Conservation (phyloP, 2,888 invertebrate genomes). For the Drosophila gaucha region DNA sequence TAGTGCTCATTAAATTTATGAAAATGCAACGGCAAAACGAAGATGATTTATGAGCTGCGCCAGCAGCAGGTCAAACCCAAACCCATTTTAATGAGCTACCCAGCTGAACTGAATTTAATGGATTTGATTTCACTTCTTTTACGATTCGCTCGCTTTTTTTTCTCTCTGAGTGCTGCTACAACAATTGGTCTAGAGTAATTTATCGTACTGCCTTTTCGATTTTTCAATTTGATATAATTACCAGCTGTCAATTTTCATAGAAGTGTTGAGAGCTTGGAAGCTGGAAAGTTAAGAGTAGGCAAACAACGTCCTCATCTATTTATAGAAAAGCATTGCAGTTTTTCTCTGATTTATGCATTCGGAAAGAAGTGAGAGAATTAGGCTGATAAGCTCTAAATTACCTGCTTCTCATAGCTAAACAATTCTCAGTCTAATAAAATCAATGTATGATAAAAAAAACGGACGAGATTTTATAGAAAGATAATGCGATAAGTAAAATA, state of each 20-base stretch:
- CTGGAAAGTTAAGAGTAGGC: background rate
- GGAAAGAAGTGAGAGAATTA: background rate
- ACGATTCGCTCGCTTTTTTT: background rate
- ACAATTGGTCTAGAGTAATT: conserved; percentile 3
- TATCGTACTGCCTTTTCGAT: background rate
- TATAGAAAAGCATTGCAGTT: background rate
- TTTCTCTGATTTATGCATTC: background rate
- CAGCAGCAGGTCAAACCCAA: conserved; percentile 6
- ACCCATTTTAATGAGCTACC: conserved; percentile 58
- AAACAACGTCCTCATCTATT: background rate
- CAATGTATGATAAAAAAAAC: too few species aligned
- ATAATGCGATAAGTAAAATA: too few species aligned
- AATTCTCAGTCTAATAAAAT: too few species aligned
- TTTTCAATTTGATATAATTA: background rate
- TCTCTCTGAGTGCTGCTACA: background rate
- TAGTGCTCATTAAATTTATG: conserved; percentile 71
- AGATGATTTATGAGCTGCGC: conserved; percentile 61
- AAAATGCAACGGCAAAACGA: conserved; percentile 52
- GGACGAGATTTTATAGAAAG: too few species aligned
- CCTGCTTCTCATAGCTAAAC: too few species aligned
- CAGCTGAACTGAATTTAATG: conserved; percentile 58
- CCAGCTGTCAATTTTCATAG: conserved; percentile 2
- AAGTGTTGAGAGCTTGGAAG: background rate
- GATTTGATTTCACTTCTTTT: conserved; percentile 20
- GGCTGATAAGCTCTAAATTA: too few species aligned